Percentiles rank a stretch among this genome's conserved stretches.
phyloP scores from a whole-genome alignment of 2,113 vertebrate genomes.

The Campylomormyrus numenius region DNA sequence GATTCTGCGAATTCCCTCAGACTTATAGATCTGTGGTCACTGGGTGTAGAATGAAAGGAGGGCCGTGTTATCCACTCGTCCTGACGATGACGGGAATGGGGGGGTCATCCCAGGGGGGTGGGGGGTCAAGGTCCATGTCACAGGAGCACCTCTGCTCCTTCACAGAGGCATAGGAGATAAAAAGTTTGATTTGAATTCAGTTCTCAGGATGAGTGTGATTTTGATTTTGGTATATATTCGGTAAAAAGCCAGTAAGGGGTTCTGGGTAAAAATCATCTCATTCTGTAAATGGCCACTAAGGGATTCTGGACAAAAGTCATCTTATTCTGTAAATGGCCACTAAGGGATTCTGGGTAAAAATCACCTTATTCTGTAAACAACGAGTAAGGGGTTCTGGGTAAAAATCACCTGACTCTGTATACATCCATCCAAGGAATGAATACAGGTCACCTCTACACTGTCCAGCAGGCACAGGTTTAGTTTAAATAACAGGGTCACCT shows the following conservation, averaged over 20 bases:
- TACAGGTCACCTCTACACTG: background rate
- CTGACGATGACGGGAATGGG: background rate
- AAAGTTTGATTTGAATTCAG: background rate
- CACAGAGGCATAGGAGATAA: background rate
- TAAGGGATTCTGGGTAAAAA: background rate
- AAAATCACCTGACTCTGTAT: background rate
- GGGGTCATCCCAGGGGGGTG: background rate
- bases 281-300: background rate
- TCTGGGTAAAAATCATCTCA: background rate
- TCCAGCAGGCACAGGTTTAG: background rate
- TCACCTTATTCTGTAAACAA: background rate
- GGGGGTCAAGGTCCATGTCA: background rate
- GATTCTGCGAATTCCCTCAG: background rate
- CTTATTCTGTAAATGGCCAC: background rate
- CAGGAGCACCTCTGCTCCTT: background rate
- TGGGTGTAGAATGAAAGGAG: background rate
- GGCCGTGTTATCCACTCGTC: background rate
- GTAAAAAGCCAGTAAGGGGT: background rate
- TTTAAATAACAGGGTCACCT: background rate
- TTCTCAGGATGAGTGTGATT: background rate
- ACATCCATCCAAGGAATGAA: background rate
- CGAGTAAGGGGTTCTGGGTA: background rate
- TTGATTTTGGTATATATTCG: background rate
- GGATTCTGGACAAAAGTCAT: background rate
- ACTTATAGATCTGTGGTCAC: background rate